Evolutionary conservation across 2,113 vertebrate genomes (phyloP), one percentile per base, ranked within the genome.

Genomic region (Lutjanus erythropterus): DNA sequence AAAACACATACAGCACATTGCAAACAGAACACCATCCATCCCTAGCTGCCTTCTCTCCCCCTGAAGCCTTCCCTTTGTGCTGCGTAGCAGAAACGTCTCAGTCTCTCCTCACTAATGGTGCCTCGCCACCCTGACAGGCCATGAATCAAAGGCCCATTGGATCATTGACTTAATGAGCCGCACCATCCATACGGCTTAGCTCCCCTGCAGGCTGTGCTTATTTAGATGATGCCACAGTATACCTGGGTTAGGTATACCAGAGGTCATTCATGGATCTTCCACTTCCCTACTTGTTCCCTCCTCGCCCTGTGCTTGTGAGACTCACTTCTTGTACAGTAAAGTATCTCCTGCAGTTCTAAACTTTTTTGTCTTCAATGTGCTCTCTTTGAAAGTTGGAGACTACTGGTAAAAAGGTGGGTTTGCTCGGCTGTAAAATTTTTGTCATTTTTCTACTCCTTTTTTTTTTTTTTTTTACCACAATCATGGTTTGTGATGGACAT

Each of bases 91-190:
- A 75, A 68, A 53, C 3, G 1, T 67, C 41, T 58, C 25, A 21
- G 58, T 79, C 49, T 61, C n/a, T 64, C 58, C 61, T 58, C 75
- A 4, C 68, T 81, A 81, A 86, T 89, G 67, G 39, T 60, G 33
- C 39, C 6, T 15, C 41, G n/a, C 12, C 19, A 59, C 44, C 50
- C 73, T 78, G 79, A 67, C 53, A 78, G 62, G 42, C 69, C 61
- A 81, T 89, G 71, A 84, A 75, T 87, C 85, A 83, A 69, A 65
- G 49, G 65, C 41, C 77, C 64, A 42, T 39, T 85, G 49, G 69
- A 81, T 85, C 90, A 81, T 74, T 81, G 62, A 82, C 78, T 80
- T 83, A 89, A 89, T 90, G 86, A 88, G 80, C 71, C 88, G 33
- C 47, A 78, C 19, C 19, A 86, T 87, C 74, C 49, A 66, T 74